Evolutionary conservation across 1,140 invertebrate genomes (phyloP).

Genomic region (Trachymyrmex septentrionalis): DNA sequence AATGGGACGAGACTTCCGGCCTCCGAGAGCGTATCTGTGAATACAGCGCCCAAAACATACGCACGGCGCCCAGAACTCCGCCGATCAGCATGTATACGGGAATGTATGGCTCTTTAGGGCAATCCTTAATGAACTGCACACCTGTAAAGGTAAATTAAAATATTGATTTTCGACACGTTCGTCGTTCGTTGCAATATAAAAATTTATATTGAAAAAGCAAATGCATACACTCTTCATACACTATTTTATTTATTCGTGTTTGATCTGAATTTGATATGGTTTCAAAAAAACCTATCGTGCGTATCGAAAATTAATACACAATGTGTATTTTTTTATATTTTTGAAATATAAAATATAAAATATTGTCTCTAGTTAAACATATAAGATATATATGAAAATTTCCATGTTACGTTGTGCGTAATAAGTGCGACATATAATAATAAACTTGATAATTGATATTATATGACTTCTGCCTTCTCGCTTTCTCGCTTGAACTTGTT

Average conservation of each 20-base stretch:
- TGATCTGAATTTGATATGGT: not conserved
- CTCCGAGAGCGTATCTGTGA: conserved; percentile 89
- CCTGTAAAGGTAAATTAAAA: conserved; percentile 87
- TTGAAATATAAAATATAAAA: not conserved
- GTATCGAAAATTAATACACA: not conserved
- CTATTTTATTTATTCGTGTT: not conserved
- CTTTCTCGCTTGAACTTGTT: not conserved
- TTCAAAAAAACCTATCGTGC: not conserved
- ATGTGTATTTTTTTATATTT: conserved; percentile 1
- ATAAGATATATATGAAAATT: not conserved
- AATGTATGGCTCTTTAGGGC: conserved; percentile 92
- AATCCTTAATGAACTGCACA: conserved; percentile 92
- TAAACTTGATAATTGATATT: conserved; percentile 6
- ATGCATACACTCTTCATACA: not conserved
- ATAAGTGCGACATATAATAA: not conserved
- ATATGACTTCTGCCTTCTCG: not conserved
- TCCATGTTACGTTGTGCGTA: not conserved
- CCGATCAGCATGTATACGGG: conserved; percentile 95
- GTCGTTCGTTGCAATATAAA: not conserved
- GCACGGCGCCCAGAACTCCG: conserved; percentile 90
- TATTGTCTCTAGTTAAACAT: not conserved
- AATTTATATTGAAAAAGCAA: not conserved
- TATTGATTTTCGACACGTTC: not conserved
- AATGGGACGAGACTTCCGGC: conserved; percentile 87
- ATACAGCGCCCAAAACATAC: conserved; percentile 91